Conservation (phyloP, 2,113 vertebrate genomes). For the Gorsachius goisagi region DNA sequence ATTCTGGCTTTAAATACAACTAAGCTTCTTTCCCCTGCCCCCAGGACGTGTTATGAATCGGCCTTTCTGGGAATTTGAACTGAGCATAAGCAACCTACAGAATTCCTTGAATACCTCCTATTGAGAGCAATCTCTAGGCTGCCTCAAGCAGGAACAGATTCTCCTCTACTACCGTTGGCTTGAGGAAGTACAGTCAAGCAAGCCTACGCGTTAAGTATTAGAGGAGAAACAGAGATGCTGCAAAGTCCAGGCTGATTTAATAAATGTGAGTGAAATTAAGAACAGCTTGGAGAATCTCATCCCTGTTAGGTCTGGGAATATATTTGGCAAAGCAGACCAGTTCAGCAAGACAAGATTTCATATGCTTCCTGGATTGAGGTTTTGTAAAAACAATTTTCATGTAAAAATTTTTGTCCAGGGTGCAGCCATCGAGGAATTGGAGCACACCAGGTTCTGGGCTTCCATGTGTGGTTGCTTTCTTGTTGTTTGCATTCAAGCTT, state of each 20-base stretch:
- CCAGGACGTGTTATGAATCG: not conserved
- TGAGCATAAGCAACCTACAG: slow-evolving; percentile 51
- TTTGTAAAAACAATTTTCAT: not conserved
- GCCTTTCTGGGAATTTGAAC: slow-evolving; percentile 23
- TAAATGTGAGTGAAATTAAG: slow-evolving; percentile 22
- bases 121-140: not conserved
- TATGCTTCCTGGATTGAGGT: not conserved
- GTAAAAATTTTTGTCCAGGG: not conserved
- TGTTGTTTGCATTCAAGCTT: not conserved
- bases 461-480: not conserved
- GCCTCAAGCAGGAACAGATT: not conserved
- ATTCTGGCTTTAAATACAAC: not conserved
- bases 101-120: slow-evolving; percentile 47
- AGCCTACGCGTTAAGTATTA: not conserved
- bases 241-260: not conserved
- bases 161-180: not conserved
- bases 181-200: not conserved
- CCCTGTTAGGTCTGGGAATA: slow-evolving; percentile 13
- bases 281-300: slow-evolving; percentile 16
- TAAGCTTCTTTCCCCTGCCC: not conserved
- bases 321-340: not conserved
- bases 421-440: not conserved
- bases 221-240: not conserved
- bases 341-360: not conserved
- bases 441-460: not conserved